Percentiles rank a stretch among this genome's conserved stretches.
phyloP scores from a whole-genome alignment of 2,888 invertebrate genomes.

The Azorinus chamasolen region DNA sequence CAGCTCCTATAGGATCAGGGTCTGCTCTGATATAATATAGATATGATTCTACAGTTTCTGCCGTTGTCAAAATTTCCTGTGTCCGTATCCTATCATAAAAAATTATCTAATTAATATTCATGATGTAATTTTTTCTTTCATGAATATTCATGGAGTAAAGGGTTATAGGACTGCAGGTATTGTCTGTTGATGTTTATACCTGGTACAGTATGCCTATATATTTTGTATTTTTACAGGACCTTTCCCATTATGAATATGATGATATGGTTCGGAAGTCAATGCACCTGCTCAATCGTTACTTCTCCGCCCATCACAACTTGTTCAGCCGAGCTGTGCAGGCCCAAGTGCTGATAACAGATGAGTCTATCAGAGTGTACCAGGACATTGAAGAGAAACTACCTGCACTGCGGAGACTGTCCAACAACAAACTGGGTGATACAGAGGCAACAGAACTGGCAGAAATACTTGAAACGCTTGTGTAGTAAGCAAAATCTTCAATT shows the following conservation, averaged over 20 bases:
- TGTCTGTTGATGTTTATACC: too few species aligned
- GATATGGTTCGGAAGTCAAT: constrained; percentile 83
- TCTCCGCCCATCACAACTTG: constrained; percentile 80
- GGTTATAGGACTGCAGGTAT: too few species aligned
- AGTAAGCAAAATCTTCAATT: neutral
- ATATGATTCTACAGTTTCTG: too few species aligned
- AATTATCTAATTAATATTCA: too few species aligned
- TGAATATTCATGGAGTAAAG: too few species aligned
- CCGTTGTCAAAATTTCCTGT: too few species aligned
- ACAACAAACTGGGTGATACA: constrained; percentile 76
- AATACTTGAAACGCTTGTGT: constrained; percentile 64
- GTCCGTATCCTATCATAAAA: too few species aligned
- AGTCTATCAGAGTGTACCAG: constrained; percentile 72
- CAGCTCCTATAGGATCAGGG: too few species aligned
- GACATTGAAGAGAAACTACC: constrained; percentile 74
- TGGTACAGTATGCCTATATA: too few species aligned
- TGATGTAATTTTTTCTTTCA: too few species aligned
- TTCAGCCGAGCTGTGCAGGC: constrained; percentile 82
- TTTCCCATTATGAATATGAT: constrained; percentile 83
- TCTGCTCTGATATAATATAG: too few species aligned
- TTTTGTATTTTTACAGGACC: constrained; percentile 79
- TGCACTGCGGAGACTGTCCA: constrained; percentile 70
- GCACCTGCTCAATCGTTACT: constrained; percentile 81
- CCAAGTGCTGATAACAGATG: constrained; percentile 83
- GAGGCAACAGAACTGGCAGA: constrained; percentile 71